Evolutionary conservation across 2,797 vertebrate species (phyloP), one percentile per base, ranked within the genome.

Genomic region (Sebastes oblongus): DNA sequence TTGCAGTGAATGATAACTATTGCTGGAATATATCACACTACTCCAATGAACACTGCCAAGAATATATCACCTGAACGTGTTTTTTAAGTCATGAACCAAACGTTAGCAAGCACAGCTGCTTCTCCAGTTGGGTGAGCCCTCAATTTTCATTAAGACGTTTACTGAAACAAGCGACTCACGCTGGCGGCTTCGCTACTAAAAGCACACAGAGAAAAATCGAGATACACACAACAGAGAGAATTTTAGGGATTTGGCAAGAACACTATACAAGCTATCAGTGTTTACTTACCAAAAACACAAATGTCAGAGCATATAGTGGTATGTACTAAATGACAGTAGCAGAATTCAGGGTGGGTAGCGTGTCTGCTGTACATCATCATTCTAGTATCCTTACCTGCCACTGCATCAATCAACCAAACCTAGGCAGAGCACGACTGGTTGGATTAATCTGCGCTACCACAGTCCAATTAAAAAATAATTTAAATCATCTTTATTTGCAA

Each of bases 61-160:
- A 97, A 97, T 97, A 97, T 96, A 98, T 99, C 98, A 99, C 98
- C 98, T 99, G 98, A 97, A 96, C 95, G 97, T 97, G 98, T 98
- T 98, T 98, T 99, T 98, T 98, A 98, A 99, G 98, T 99, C 98
- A 99, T 99, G 98, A 99, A 99, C 98, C 98, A 99, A 99, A 99
- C 97, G 97, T 98, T 97, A 99, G 97, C 98, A 98, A 99, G 98
- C 98, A 98, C 97, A 98, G 98, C 97, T 97, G 98, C 97, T 96
- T 98, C 98, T 99, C 98, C 98, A 97, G 93, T 94, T 97, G 97
- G 98, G 96, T 98, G 98, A 98, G 98, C 97, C 98, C 97, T 98
- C 98, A 99, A 97, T 97, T 98, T 98, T 99, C 98, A 99, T 98
- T 97, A 94, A 98, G 98, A 97, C 96, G 98, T 98, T 98, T 98